Evolutionary conservation across 2,797 vertebrate species (phyloP).

Genomic region (Phoeniculus purpureus): DNA sequence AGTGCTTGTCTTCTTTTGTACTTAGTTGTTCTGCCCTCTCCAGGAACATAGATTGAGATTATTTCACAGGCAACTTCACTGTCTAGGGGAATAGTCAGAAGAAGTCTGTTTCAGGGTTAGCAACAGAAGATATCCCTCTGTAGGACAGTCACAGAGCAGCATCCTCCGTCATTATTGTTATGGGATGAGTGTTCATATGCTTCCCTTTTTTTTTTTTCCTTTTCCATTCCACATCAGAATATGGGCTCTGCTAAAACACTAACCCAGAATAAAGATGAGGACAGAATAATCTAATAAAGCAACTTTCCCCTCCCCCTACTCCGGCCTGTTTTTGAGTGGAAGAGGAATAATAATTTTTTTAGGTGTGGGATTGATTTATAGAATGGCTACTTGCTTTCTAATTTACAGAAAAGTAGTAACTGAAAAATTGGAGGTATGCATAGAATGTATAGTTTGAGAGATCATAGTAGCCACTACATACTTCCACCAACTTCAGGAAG

Average conservation of each 20-base stretch:
- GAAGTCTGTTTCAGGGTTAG: background rate
- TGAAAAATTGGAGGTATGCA: background rate
- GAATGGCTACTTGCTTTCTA: accelerated
- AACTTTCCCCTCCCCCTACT: accelerated
- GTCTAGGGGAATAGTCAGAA: background rate
- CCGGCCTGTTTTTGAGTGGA: background rate
- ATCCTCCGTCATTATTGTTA: no score
- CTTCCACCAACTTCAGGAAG: background rate
- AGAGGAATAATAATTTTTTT: background rate
- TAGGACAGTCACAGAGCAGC: no score
- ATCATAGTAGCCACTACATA: background rate
- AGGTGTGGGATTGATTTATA: accelerated
- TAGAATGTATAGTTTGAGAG: background rate
- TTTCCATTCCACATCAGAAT: background rate
- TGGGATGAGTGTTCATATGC: background rate
- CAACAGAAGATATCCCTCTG: no score
- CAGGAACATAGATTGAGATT: background rate
- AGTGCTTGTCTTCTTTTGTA: background rate
- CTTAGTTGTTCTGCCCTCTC: accelerated
- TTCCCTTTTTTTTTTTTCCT: background rate
- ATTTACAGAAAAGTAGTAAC: background rate
- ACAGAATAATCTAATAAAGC: background rate
- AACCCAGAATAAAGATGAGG: background rate
- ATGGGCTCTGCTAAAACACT: background rate
- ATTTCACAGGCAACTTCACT: background rate